These are phyloP conservation scores for Leucoptera coffeella DNA, from an alignment of 2,888 invertebrate genomes.

Conservation along the genomic window DNA sequence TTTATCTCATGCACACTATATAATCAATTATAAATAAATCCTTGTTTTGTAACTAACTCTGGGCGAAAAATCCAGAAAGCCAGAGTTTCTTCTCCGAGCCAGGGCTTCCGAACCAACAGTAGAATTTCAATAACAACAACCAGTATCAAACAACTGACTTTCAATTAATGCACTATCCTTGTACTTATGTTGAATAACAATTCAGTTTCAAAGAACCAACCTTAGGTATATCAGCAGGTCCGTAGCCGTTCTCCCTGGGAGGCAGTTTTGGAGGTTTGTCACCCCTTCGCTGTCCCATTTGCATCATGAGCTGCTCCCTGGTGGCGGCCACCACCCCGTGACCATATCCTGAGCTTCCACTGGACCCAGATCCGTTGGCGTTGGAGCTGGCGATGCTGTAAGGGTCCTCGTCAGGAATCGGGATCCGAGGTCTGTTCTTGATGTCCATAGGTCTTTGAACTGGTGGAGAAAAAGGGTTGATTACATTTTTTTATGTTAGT, in stretches of 20 bases:
- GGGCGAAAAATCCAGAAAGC: no score
- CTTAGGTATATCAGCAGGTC: conserved; percentile 85
- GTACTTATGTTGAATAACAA: no score
- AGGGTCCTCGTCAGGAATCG: conserved; percentile 89
- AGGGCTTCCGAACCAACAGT: no score
- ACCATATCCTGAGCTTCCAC: conserved; percentile 58
- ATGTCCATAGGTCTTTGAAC: conserved; percentile 85
- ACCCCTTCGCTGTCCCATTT: conserved; percentile 63
- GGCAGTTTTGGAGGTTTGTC: conserved; percentile 91
- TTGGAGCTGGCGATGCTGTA: conserved; percentile 82
- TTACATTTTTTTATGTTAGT: no score
- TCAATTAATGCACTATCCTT: no score
- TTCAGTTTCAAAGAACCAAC: no score
- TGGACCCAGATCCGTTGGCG: conserved; percentile 55
- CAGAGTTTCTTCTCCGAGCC: no score
- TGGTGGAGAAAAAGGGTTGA: conserved; percentile 15
- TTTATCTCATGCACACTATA: no score
- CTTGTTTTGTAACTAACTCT: no score
- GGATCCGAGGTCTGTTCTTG: conserved; percentile 85
- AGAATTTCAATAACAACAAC: no score
- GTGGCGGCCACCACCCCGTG: conserved; percentile 66
- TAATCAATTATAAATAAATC: no score
- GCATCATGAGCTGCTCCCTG: conserved; percentile 64
- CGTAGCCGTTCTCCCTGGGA: conserved; percentile 75
- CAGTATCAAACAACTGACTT: no score